Evolutionary conservation across 2,888 invertebrate genomes (phyloP), one percentile per base, ranked within the genome.

Genomic region (Coenonympha arcania): DNA sequence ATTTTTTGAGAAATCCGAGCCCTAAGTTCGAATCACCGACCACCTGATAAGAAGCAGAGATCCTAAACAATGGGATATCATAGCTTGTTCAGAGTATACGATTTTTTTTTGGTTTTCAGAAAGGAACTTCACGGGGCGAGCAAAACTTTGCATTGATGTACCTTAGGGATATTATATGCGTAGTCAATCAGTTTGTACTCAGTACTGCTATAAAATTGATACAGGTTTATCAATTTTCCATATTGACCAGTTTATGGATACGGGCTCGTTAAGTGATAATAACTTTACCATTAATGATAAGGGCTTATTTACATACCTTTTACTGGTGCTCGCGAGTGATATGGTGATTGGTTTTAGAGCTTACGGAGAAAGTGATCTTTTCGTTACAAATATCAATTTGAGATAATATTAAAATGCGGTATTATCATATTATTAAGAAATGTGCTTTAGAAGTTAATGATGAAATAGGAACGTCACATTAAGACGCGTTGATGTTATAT

Each of bases 251-350:
- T 54, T 55, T 61, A 63, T 59, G 55, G 52, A 42, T 63, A 62
- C 64, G 62, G 59, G 63, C 64, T 61, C 55, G 65, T 63, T 64
- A 71, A 72, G 66, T 73, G 68, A 58, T 64, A 58, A 56, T 56
- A 49, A 55, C 57, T 60, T 56, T 40, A 62, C 56, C 52, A 58
- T 54, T 51, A 48, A 37, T 39, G 55, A 58, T 59, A 55, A 33
- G 16, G 15, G 19, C 31, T 28, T 36, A 55, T 55, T 43, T 55
- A 49, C 46, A 49, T 49, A 53, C 45, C 48, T 54, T 44, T 54
- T 41, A 48, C 40, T 28, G 43, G 33, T 33, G 22, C 33, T 43
- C 33, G 31, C 31, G 31, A 31, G 31, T 16, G 16, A 31, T 50
- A 20, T 36, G 34, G 30, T n/a, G n/a, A 26, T 36, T 16, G 44